Conservation (phyloP, 2,797 vertebrate species). For the Chrysocyon brachyurus region DNA sequence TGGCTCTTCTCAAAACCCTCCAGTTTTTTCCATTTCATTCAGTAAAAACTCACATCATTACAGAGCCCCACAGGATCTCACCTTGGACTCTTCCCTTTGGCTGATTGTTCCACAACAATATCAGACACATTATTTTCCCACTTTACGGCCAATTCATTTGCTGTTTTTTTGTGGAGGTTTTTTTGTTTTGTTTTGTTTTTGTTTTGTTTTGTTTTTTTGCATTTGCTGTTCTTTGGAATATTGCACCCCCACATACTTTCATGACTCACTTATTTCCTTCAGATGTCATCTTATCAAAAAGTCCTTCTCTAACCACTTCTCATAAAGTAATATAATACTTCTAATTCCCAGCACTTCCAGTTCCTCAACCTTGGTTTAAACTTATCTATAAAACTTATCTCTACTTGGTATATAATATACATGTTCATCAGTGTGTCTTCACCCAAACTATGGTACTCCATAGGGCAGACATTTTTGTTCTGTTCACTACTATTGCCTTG, state of each 20-base stretch:
- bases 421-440: constrained; percentile 22
- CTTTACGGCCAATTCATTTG: not conserved
- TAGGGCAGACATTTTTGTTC: constrained; percentile 8
- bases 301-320: not conserved
- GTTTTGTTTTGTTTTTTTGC: no score
- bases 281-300: not conserved
- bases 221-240: constrained; percentile 36
- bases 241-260: not conserved
- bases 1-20: not conserved
- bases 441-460: not conserved
- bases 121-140: not conserved
- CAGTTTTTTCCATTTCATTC: not conserved
- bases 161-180: not conserved
- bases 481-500: not conserved
- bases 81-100: not conserved
- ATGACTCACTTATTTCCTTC: constrained; percentile 24
- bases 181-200: no score
- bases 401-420: not conserved
- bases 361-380: not conserved
- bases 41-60: not conserved
- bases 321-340: not conserved
- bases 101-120: not conserved
- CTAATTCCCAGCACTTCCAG: not conserved
- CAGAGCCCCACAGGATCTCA: not conserved
- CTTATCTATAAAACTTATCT: not conserved